Conservation (phyloP, 2,888 invertebrate species). For the Cheilosia pagana region DNA sequence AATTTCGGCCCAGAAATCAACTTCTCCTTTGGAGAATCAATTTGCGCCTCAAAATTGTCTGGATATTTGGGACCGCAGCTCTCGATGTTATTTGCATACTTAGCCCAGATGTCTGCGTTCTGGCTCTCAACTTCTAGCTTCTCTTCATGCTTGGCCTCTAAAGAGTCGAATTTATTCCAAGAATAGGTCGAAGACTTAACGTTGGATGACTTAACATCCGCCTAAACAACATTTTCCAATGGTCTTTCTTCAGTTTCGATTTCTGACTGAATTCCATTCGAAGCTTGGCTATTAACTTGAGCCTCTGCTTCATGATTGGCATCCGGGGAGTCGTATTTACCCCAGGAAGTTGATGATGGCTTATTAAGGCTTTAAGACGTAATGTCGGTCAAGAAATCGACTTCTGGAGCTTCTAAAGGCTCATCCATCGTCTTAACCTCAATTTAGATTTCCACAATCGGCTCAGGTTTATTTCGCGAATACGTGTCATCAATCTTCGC, state of each 20-base stretch:
- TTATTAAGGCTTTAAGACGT: neutral
- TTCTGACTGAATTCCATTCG: neutral
- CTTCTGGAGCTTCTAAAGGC: neutral
- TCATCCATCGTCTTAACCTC: neutral
- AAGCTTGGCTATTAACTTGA: constrained; percentile 78
- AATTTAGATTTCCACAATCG: neutral
- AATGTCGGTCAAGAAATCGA: neutral
- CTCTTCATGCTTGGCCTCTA: neutral
- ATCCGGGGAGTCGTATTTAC: neutral
- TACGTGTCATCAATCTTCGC: constrained; percentile 47
- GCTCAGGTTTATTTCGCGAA: neutral
- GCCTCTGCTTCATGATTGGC: constrained; percentile 61
- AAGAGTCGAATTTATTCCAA: neutral
- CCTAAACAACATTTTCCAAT: no score
- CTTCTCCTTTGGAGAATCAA: neutral
- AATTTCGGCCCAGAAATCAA: constrained; percentile 68
- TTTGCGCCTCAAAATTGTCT: constrained; percentile 60
- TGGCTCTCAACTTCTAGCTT: neutral
- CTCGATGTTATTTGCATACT: neutral
- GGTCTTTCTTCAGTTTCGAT: neutral
- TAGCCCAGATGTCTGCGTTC: no score
- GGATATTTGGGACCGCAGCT: neutral
- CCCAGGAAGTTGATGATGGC: neutral
- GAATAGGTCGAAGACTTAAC: neutral
- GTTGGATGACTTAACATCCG: no score